Base-by-base conservation (phyloP, 2,888 invertebrate species). In the Blera fallax region DNA sequence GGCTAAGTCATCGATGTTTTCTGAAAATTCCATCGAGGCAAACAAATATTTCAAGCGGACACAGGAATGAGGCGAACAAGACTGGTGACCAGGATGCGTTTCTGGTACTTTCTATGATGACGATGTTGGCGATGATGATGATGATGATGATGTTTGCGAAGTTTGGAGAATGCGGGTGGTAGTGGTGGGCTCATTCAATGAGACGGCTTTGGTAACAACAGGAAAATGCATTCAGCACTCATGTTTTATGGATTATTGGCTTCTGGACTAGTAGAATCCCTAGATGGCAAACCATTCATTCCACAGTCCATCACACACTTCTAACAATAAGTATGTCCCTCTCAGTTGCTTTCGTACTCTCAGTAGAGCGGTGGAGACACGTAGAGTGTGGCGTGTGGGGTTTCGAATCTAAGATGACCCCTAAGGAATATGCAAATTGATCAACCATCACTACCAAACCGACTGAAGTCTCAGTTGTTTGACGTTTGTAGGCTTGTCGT, bases 161-260 rank as follows among this genome's bases (percentile, higher is more conserved):
- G 69, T 43, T 40, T 54, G 45, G 34, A 60, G 27, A 54, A 45
- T 40, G 54, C 34, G 60, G 72, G 40, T 56, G 34, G 45, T n/a
- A 16, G 54, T 43, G 56, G 58, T 43, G 56, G 45, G 58, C 14
- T 29, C 54, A 45, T 54, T 72, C 62, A 52, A 54, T 58, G 65
- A 79, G 70, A 60, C 73, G 60, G 56, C 73, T 67, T 64, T 73
- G 72, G 54, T 54, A 84, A 60, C 67, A 74, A 81, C 80, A 74
- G 65, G 76, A 24, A 76, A 85, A 81, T 76, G 76, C 76, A 85
- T 70, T 85, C 70, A 74, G 52, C 83, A 76, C 70, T 81, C 76
- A 85, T 76, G 85, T 85, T 85, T 80, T 85, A 85, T 85, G 84
- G 74, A 80, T 80, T 76, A 85, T 85, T 85, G 74, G 84, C 74